Percentiles rank a stretch among this genome's conserved stretches.
Conservation (phyloP, 2,797 vertebrate species). For the Crossoptilon crossoptilon region DNA sequence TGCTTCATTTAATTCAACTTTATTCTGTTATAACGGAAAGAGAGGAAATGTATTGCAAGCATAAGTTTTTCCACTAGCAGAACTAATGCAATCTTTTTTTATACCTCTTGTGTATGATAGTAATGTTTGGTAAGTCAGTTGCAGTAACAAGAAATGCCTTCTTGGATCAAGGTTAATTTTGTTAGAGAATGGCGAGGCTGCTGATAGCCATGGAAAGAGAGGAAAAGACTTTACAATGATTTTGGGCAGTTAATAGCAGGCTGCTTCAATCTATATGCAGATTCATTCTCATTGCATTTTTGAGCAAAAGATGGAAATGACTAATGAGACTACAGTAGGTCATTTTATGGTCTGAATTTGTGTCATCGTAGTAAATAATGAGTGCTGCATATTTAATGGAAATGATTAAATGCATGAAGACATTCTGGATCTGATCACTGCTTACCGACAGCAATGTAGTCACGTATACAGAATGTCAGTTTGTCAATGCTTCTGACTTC, state of each 20-base stretch:
- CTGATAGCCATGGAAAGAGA: background rate
- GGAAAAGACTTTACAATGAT: background rate
- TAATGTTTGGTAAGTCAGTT: background rate
- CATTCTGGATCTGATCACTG: background rate
- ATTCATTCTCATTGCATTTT: background rate
- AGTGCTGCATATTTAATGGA: slow-evolving; percentile 6
- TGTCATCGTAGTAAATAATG: background rate
- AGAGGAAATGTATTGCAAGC: background rate
- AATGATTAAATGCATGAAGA: background rate
- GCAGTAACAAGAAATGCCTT: background rate
- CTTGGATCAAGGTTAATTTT: slow-evolving; percentile 18
- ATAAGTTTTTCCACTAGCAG: background rate
- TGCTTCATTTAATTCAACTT: slow-evolving; percentile 19
- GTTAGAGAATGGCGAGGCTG: background rate
- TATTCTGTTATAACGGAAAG: background rate
- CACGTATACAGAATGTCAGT: background rate
- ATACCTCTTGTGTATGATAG: background rate
- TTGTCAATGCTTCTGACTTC: background rate
- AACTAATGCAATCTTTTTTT: background rate
- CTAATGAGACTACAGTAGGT: background rate
- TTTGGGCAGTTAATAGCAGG: background rate
- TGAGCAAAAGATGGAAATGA: background rate
- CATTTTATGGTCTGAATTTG: background rate
- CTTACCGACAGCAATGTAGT: background rate
- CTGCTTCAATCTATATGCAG: background rate